Evolutionary conservation across 2,113 vertebrate species (phyloP), one percentile per base, ranked within the genome.

Genomic region (Trachemys scripta): DNA sequence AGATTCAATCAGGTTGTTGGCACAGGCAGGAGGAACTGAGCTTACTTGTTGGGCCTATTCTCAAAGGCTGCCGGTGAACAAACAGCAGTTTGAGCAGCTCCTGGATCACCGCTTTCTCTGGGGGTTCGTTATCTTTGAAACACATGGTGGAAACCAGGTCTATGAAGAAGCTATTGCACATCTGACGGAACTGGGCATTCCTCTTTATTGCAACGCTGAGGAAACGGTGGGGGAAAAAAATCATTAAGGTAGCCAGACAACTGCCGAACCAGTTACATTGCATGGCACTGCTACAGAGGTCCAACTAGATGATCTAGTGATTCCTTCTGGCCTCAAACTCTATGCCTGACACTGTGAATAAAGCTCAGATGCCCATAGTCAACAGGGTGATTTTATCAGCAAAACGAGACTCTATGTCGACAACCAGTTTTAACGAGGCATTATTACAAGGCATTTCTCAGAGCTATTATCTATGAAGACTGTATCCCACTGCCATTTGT

Each of bases 151-250:
- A 99, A 85, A 99, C 99, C 90, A 99, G 62, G 82, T 99, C 99
- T 12, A 99, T 98, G 92, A 99, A 99, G 98, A 99, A 99, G 5
- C 98, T 97, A 24, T 99, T 99, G 98, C 99, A 99, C 38, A 98
- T 97, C 95, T 98, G 98, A 82, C 99, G 98, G 98, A 99, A 99
- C 80, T 72, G 92, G 89, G 98, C 93, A 0, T 99, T 99, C 76
- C 95, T 98, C 24, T 85, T 87, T 59, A 99, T 82, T 78, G 97
- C 98, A 10, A 75, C 85, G n/a, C 98, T 98, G 9, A 69, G 95
- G 91, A 49, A 53, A 92, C 95, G 97, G 57, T 3, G 27, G 6
- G 27, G 6, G 22, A 72, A 35, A 85, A 54, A 83, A 56, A 81
- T 87, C 62, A 82, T 29, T 53, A 57, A 45, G 54, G 3, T 2